A percentile compares a stretch with the other conserved stretches of the same genome.
Conservation (phyloP, 92 coral and sea anemone species). For the Epizoanthus ramosus region DNA sequence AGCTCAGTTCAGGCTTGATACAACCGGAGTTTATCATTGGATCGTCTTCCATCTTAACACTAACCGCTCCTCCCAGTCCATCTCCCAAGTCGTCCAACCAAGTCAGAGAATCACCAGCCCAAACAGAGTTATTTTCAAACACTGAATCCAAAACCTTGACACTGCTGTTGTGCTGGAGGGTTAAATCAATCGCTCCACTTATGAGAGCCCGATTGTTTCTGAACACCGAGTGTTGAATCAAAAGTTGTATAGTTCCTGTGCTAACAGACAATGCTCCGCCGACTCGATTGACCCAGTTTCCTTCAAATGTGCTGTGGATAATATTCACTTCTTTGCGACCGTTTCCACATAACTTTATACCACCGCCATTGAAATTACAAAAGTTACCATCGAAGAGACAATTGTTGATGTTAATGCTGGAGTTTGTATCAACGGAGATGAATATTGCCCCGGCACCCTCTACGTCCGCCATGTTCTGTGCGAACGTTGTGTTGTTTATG, state of each 20-base stretch:
- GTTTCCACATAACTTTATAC: background rate
- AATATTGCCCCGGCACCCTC: background rate
- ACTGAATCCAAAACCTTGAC: background rate
- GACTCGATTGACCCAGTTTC: background rate
- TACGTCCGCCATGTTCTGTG: background rate
- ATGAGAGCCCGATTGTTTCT: background rate
- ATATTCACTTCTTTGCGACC: constrained; percentile 5
- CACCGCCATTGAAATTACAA: background rate
- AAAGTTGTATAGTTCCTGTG: background rate
- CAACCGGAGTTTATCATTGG: background rate
- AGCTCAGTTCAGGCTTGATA: background rate
- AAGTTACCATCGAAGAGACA: background rate
- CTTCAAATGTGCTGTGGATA: background rate
- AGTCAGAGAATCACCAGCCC: background rate
- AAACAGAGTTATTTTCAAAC: background rate
- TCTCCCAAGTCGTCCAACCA: background rate
- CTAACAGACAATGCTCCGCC: background rate
- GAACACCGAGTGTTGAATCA: constrained; percentile 3
- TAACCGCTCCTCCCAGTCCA: background rate
- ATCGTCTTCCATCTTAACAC: background rate
- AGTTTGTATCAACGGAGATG: background rate
- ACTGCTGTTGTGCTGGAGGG: background rate
- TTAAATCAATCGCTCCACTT: background rate
- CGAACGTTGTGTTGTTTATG: background rate
- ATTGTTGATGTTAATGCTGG: background rate